Conservation (phyloP, 1,140 invertebrate species). For the Sipha flava region DNA sequence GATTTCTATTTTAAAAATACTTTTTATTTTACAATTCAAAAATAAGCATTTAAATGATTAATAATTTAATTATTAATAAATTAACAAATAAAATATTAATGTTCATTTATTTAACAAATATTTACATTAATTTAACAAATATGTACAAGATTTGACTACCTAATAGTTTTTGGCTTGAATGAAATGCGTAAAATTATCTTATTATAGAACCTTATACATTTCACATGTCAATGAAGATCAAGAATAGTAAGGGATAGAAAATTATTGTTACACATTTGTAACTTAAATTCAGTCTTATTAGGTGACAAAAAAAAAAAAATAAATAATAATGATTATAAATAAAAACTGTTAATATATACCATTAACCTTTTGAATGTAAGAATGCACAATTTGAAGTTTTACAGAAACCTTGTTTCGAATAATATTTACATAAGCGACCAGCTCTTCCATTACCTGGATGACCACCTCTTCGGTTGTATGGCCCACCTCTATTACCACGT, state of each 20-base stretch:
- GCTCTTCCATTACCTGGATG: constrained; percentile 7
- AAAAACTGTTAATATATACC: not conserved
- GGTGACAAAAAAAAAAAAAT: constrained; percentile 5
- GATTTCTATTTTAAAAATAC: not conserved
- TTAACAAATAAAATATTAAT: too few relatives aligned
- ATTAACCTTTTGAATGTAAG: constrained; percentile 22
- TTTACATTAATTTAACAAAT: constrained; percentile 1
- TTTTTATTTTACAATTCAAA: not conserved
- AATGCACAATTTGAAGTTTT: constrained; percentile 27
- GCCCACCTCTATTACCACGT: not conserved
- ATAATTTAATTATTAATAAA: too few relatives aligned
- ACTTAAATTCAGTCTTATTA: constrained; percentile 25
- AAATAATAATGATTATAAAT: not conserved
- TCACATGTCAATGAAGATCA: not conserved
- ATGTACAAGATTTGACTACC: too few relatives aligned
- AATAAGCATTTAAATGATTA: not conserved
- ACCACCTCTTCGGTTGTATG: not conserved
- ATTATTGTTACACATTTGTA: not conserved
- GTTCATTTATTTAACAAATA: constrained; percentile 14
- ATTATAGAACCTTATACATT: not conserved
- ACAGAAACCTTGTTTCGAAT: constrained; percentile 22
- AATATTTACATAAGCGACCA: constrained; percentile 18
- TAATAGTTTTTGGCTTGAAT: not conserved
- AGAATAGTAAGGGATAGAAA: not conserved
- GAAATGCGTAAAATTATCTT: not conserved